A percentile compares a stretch with the other conserved stretches of the same genome.
phyloP scores from a whole-genome alignment of 1,140 invertebrate genomes.

The Procambarus virginalis region DNA sequence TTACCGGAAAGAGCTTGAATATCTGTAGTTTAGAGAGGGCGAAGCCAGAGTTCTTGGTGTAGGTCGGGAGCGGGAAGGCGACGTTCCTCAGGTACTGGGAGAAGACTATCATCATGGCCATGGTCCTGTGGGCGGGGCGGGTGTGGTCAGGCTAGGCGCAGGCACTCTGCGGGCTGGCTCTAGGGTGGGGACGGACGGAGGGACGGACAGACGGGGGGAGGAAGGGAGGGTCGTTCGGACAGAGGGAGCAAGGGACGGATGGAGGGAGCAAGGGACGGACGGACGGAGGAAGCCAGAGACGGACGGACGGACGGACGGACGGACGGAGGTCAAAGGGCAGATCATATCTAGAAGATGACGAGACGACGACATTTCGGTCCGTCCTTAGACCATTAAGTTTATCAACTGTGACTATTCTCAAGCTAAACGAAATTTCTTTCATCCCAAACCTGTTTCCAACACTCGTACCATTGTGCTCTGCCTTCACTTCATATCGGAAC shows the following conservation, averaged over 20 bases:
- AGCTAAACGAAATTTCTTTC: too few relatives aligned
- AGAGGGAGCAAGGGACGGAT: background rate
- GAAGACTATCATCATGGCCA: slow-evolving; percentile 85
- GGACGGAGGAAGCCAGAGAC: background rate
- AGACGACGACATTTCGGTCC: too few relatives aligned
- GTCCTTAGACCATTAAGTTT: too few relatives aligned
- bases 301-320: background rate
- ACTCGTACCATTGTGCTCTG: too few relatives aligned
- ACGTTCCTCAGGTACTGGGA: slow-evolving; percentile 86
- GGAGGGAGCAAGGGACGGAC: too few relatives aligned
- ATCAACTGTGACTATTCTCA: too few relatives aligned
- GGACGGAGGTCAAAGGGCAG: background rate
- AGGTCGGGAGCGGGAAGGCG: slow-evolving; percentile 76
- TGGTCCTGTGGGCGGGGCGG: slow-evolving; percentile 80
- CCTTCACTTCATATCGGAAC: too few relatives aligned
- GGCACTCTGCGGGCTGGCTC: too few relatives aligned
- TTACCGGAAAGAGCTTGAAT: slow-evolving; percentile 60
- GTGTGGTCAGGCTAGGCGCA: too few relatives aligned
- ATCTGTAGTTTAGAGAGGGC: slow-evolving; percentile 27
- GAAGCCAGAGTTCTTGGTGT: slow-evolving; percentile 17
- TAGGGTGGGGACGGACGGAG: background rate
- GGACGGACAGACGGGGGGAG: background rate
- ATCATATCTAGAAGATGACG: background rate
- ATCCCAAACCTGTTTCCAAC: too few relatives aligned
- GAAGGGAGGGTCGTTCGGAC: background rate